Evolutionary conservation across 2,888 invertebrate genomes (phyloP).

Genomic region (Chrysina gloriosa): DNA sequence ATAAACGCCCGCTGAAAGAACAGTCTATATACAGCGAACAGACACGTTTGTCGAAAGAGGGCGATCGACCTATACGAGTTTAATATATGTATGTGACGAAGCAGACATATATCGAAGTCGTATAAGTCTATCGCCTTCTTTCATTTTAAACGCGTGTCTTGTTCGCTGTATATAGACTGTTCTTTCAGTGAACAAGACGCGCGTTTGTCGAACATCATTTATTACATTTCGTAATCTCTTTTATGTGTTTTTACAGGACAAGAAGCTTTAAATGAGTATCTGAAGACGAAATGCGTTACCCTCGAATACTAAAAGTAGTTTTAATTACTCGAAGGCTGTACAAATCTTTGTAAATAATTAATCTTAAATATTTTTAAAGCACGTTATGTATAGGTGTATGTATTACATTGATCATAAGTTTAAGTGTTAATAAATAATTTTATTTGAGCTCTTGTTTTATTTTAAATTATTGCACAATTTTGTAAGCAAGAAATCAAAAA

Average conservation of each 20-base stretch:
- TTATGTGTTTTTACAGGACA: constrained; percentile 79
- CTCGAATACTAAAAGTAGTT: constrained; percentile 80
- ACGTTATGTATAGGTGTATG: background rate
- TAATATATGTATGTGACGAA: too few relatives aligned
- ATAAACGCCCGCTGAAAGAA: background rate
- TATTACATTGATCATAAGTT: background rate
- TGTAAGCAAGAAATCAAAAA: too few relatives aligned
- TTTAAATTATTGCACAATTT: too few relatives aligned
- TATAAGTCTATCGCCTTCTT: too few relatives aligned
- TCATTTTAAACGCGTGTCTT: too few relatives aligned
- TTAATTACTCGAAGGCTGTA: background rate
- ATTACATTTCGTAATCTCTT: too few relatives aligned
- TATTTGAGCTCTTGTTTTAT: background rate
- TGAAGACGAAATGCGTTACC: constrained; percentile 94
- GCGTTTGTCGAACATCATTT: too few relatives aligned
- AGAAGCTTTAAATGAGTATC: constrained; percentile 93
- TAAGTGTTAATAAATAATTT: background rate
- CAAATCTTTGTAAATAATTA: constrained; percentile 28
- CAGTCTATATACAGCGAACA: too few relatives aligned
- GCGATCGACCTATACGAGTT: background rate
- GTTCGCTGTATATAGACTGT: too few relatives aligned
- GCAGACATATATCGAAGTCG: too few relatives aligned
- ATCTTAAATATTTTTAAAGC: background rate
- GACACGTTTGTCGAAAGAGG: background rate
- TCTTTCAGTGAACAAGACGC: too few relatives aligned